Base-by-base conservation (phyloP, 2,797 vertebrate genomes). In the Cichlasoma orientale region DNA sequence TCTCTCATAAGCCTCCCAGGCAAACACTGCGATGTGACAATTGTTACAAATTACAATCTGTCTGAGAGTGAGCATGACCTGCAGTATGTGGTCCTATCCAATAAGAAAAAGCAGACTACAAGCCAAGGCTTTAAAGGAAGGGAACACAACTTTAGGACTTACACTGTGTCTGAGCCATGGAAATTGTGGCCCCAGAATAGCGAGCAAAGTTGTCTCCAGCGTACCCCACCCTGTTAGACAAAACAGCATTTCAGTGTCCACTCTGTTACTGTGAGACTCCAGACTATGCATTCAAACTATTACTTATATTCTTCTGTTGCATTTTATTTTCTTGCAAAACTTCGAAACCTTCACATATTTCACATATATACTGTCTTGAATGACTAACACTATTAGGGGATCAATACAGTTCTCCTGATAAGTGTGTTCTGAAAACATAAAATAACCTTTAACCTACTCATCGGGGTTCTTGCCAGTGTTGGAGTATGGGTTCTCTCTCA, bases 1-100 rank as follows among this genome's bases (percentile, higher is more conserved):
- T 88, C 97, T 98, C 90, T 99, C 98, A 74, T 99, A 99, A 56
- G 98, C 98, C 92, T 99, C 98, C 98, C 98, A 99, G 8, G 98
- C 98, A 94, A 99, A 99, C 88, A 99, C 98, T 99, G 88, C 7
- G 27, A 82, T 14, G 56, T 55, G 29, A 82, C 3, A 29, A 16
- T 57, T 11, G 78, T 9, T 11, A 70, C 4, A 38, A 21, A 8
- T 13, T 27, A 4, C 6, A 38, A n/a, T 50, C 61, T 50, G 23
- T 29, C 6, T 19, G 16, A 50, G 41, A 41, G 7, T 2, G 7
- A 52, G 1, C 47, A 52, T 52, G 19, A 52, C 8, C 47, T 52
- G 7, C 33, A 36, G 33, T 36, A 18, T 7, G 14, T 19, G 3
- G 7, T 27, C 41, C 61, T 29, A 68, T 1, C n/a, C 19, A 9